phyloP scores from a whole-genome alignment of 23 tunicate species.

The Styela clava region DNA sequence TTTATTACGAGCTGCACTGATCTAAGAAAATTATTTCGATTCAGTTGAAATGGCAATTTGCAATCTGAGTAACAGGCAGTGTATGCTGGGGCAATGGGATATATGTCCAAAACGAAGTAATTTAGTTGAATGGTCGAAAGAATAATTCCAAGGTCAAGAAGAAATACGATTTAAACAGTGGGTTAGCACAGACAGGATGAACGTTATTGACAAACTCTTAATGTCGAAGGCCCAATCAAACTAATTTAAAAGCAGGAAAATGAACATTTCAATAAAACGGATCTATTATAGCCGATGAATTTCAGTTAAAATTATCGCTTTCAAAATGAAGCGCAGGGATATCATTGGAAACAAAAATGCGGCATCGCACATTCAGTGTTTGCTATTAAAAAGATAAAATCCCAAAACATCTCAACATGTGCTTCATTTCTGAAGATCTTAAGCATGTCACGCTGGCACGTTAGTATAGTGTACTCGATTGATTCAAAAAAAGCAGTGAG shows the following conservation, averaged over 20 bases:
- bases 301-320: conserved; percentile 36
- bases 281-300: conserved; percentile 26
- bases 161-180: conserved; percentile 44
- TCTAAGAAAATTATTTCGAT: conserved; percentile 25
- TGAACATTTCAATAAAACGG: conserved; percentile 8
- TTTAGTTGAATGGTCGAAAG: conserved; percentile 9
- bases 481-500: conserved; percentile 29
- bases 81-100: conserved; percentile 35
- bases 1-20: conserved; percentile 15
- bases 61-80: conserved; percentile 28
- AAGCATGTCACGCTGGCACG: conserved; percentile 47
- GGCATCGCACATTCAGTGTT: conserved; percentile 43
- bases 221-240: conserved; percentile 40
- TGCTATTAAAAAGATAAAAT: conserved; percentile 19
- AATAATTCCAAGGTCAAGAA: conserved; percentile 24
- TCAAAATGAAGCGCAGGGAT: conserved; percentile 37
- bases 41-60: conserved; percentile 26
- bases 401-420: conserved; percentile 16
- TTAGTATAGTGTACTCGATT: conserved; percentile 25
- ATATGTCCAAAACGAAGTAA: conserved; percentile 31
- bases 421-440: conserved; percentile 36
- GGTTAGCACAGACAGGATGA: conserved; percentile 34
- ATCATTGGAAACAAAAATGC: conserved; percentile 37
- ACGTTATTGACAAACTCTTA: conserved; percentile 9
- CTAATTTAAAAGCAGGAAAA: conserved; percentile 22